phyloP scores from a whole-genome alignment of 2,888 invertebrate species.

The Amphipyra tragopoginis region DNA sequence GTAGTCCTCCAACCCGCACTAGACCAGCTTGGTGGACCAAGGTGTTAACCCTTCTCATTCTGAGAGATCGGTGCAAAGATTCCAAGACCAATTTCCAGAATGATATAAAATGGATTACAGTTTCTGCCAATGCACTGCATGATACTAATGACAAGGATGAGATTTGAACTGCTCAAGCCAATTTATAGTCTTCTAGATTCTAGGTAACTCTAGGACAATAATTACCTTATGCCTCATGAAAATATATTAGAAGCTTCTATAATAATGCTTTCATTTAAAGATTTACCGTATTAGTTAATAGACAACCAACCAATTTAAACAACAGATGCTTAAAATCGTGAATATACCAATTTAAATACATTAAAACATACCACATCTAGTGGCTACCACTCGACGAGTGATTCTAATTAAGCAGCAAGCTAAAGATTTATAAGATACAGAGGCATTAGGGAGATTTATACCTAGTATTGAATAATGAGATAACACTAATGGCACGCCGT shows the following conservation, averaged over 20 bases:
- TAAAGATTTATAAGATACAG: conserved; percentile 88
- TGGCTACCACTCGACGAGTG: conserved; percentile 55
- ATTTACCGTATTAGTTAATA: conserved; percentile 31
- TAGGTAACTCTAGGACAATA: too few species aligned
- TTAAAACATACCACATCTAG: conserved; percentile 57
- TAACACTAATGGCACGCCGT: conserved; percentile 79
- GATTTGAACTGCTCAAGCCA: too few species aligned
- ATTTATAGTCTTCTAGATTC: too few species aligned
- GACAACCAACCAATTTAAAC: conserved; percentile 1
- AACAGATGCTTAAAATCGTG: conserved; percentile 25
- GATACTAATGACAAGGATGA: too few species aligned
- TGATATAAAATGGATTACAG: too few species aligned
- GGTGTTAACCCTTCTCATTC: too few species aligned
- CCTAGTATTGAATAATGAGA: conserved; percentile 84
- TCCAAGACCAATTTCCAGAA: too few species aligned
- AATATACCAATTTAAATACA: conserved; percentile 40
- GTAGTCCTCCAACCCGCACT: too few species aligned
- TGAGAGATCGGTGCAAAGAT: too few species aligned
- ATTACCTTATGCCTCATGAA: not conserved
- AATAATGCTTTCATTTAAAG: conserved; percentile 10
- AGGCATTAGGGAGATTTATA: conserved; percentile 88
- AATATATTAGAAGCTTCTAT: not conserved
- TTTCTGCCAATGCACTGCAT: too few species aligned
- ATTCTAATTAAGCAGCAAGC: conserved; percentile 86
- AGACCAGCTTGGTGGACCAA: too few species aligned